Evolutionary conservation across 2,113 vertebrate genomes (phyloP).

Genomic region (Pundamilia nyererei): DNA sequence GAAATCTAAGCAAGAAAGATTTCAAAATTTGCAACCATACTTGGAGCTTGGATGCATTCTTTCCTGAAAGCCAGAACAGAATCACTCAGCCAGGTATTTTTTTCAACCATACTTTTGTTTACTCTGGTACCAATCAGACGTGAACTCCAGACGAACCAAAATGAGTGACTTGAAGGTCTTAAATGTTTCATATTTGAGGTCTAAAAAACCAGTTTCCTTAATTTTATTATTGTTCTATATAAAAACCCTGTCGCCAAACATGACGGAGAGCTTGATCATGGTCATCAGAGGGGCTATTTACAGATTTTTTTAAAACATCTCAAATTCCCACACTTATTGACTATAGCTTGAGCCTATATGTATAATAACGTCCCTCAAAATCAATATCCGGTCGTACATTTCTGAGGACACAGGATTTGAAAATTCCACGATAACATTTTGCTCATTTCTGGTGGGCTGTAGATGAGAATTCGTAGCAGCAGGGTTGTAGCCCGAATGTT

Average conservation of each 20-base stretch:
- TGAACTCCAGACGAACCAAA: not conserved
- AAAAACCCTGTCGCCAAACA: not conserved
- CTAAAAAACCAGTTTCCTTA: not conserved
- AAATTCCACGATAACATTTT: not conserved
- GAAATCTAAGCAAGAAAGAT: not conserved
- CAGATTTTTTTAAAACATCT: not conserved
- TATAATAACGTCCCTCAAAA: not conserved
- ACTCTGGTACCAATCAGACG: not conserved
- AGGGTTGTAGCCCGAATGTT: not conserved
- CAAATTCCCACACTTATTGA: not conserved
- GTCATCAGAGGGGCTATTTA: not conserved
- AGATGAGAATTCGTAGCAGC: not conserved
- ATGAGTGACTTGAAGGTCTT: not conserved
- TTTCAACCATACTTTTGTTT: not conserved
- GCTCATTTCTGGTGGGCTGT: not conserved
- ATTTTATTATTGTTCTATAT: not conserved
- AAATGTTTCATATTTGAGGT: not conserved
- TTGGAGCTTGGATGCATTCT: not conserved
- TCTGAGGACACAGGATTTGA: not conserved
- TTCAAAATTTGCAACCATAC: not conserved
- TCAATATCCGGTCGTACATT: not conserved
- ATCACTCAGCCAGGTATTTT: not conserved
- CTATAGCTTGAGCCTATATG: not conserved
- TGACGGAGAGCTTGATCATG: not conserved
- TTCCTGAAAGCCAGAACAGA: not conserved